These are phyloP conservation scores for Phrixothrix hirtus DNA, from an alignment of 2,888 invertebrate genomes.

Conservation along the genomic window DNA sequence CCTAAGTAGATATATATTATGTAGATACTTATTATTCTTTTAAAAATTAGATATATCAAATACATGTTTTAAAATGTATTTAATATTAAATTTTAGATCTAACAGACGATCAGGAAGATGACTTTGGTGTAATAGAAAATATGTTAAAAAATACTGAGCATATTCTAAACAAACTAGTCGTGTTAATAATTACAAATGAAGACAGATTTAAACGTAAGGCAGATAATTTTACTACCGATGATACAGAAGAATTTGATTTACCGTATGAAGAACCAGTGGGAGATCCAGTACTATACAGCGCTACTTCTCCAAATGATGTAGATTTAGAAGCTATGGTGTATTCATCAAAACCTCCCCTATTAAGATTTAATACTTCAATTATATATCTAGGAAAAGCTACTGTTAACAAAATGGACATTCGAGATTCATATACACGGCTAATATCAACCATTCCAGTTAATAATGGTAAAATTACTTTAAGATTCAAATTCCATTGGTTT, in stretches of 20 bases:
- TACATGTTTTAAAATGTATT: too few relatives aligned
- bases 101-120: slow-evolving; percentile 18
- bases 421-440: slow-evolving; percentile 42
- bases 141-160: slow-evolving; percentile 12
- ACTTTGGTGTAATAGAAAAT: slow-evolving; percentile 22
- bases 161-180: slow-evolving; percentile 2
- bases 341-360: slow-evolving; percentile 45
- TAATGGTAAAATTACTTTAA: slow-evolving; percentile 47
- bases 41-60: too few relatives aligned
- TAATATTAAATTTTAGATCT: slow-evolving; percentile 29
- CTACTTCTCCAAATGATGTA: slow-evolving; percentile 9
- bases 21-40: too few relatives aligned
- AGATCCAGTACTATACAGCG: slow-evolving; percentile 47
- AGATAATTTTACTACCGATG: slow-evolving; percentile 11
- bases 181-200: slow-evolving; percentile 6
- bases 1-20: too few relatives aligned
- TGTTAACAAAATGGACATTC: slow-evolving; percentile 32
- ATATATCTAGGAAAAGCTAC: slow-evolving; percentile 29
- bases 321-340: slow-evolving; percentile 41
- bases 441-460: slow-evolving; percentile 46
- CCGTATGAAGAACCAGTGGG: slow-evolving; percentile 21
- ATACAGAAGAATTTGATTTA: slow-evolving; percentile 3
- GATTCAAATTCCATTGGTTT: slow-evolving; percentile 48
- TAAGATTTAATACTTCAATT: slow-evolving; percentile 36
- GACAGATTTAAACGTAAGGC: slow-evolving; percentile 24